Evolutionary conservation across 2,888 invertebrate species (phyloP).

Genomic region (Platerodrilus igneus): DNA sequence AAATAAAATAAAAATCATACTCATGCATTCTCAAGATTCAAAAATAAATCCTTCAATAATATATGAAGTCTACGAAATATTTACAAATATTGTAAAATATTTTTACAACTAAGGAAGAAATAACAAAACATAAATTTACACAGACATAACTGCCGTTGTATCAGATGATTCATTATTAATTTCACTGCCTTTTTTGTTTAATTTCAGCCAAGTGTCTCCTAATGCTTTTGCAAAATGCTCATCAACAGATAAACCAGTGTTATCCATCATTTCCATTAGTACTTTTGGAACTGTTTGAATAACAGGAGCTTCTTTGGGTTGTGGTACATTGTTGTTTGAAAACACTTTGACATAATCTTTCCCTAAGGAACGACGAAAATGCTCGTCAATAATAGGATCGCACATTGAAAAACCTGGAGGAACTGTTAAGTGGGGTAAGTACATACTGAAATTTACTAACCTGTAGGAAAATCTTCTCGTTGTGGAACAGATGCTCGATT

Average conservation of each 20-base stretch:
- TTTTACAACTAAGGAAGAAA: constrained; percentile 14
- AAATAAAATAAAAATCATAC: no score
- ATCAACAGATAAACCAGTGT: constrained; percentile 67
- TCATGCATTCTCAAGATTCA: no score
- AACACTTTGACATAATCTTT: constrained; percentile 71
- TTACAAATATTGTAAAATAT: no score
- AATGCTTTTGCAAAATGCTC: constrained; percentile 90
- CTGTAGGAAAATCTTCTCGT: constrained; percentile 45
- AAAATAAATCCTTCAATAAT: no score
- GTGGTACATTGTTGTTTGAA: constrained; percentile 52
- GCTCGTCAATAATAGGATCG: constrained; percentile 92
- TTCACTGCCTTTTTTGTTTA: constrained; percentile 60
- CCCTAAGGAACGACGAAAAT: constrained; percentile 88
- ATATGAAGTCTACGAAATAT: no score
- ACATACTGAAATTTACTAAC: constrained; percentile 32
- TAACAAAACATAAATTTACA: constrained; percentile 26
- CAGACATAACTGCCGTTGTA: constrained; percentile 40
- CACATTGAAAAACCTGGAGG: constrained; percentile 68
- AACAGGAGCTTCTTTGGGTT: constrained; percentile 35
- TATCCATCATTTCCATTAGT: constrained; percentile 56
- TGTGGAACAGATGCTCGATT: constrained; percentile 56
- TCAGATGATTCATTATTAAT: constrained; percentile 43
- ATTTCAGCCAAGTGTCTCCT: constrained; percentile 76
- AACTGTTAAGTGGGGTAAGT: constrained; percentile 1
- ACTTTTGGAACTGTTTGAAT: constrained; percentile 27